Evolutionary conservation across 1,140 invertebrate species (phyloP).

Genomic region (Lycorma delicatula): DNA sequence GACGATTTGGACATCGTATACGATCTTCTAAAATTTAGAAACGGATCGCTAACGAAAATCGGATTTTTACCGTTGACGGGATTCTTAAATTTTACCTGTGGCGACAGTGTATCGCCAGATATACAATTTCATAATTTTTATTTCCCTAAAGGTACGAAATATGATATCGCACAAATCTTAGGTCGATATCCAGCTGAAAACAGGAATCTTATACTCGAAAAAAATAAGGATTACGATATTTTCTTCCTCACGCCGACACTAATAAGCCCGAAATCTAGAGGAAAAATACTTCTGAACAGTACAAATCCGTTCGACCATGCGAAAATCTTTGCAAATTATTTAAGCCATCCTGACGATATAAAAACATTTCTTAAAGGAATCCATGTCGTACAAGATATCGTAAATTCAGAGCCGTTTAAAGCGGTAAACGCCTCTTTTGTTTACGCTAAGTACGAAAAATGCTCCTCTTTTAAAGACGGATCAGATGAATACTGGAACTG

Average conservation of each 20-base stretch:
- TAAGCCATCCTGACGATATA: constrained; percentile 28
- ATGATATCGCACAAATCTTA: constrained; percentile 56
- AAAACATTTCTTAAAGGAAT: constrained; percentile 42
- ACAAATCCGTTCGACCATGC: constrained; percentile 47
- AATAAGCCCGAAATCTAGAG: constrained; percentile 41
- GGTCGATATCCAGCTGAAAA: constrained; percentile 53
- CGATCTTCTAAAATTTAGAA: constrained; percentile 3
- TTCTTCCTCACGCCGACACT: constrained; percentile 42
- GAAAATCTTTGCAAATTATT: constrained; percentile 48
- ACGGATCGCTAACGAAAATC: not conserved
- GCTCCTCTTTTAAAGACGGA: constrained; percentile 20
- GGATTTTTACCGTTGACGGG: not conserved
- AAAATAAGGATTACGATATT: constrained; percentile 47
- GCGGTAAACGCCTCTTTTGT: constrained; percentile 31
- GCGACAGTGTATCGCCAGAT: constrained; percentile 1
- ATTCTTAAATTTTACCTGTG: not conserved
- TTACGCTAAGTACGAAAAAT: constrained; percentile 9
- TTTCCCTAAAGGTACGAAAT: not conserved
- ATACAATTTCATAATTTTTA: constrained; percentile 44
- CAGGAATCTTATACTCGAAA: constrained; percentile 42
- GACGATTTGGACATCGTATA: not conserved
- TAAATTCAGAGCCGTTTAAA: constrained; percentile 48
- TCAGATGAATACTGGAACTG: constrained; percentile 40
- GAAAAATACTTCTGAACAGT: constrained; percentile 39
- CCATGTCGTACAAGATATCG: constrained; percentile 38